Percentiles rank a stretch among this genome's conserved stretches.
phyloP scores from a whole-genome alignment of 1,140 invertebrate species.

The Orussus abietinus region DNA sequence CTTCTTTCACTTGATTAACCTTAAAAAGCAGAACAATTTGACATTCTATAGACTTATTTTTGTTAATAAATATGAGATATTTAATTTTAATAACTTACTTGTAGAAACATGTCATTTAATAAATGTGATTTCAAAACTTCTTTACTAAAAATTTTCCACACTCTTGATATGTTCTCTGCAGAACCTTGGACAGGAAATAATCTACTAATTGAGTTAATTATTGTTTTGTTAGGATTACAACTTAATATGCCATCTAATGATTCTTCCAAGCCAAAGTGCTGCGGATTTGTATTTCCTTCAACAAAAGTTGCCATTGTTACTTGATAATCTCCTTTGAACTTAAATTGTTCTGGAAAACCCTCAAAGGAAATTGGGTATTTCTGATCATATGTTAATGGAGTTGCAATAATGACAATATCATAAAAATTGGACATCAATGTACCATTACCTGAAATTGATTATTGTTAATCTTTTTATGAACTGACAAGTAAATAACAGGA shows the following conservation, averaged over 20 bases:
- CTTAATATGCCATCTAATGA: slow-evolving; percentile 52
- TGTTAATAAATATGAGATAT: slow-evolving; percentile 10
- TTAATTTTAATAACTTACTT: slow-evolving; percentile 31
- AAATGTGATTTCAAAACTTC: slow-evolving; percentile 44
- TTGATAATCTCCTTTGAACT: slow-evolving; percentile 51
- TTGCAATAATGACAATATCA: slow-evolving; percentile 61
- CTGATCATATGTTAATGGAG: slow-evolving; percentile 53
- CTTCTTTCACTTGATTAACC: slow-evolving; percentile 30
- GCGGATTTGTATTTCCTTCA: slow-evolving; percentile 51
- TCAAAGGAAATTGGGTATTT: slow-evolving; percentile 36
- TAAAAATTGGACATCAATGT: slow-evolving; percentile 40
- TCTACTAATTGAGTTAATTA: slow-evolving; percentile 46
- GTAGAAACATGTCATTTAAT: slow-evolving; percentile 54
- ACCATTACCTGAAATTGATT: slow-evolving; percentile 22
- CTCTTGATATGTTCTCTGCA: slow-evolving; percentile 23
- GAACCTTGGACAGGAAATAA: slow-evolving; percentile 43
- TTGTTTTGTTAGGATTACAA: slow-evolving; percentile 45
- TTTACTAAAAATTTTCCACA: slow-evolving; percentile 63
- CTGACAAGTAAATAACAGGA: slow-evolving; percentile 9
- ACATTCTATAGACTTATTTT: slow-evolving; percentile 6
- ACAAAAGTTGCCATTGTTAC: slow-evolving; percentile 60
- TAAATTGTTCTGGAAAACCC: slow-evolving; percentile 30
- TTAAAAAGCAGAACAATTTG: slow-evolving; percentile 22
- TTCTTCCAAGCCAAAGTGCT: slow-evolving; percentile 49
- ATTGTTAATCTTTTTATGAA: slow-evolving; percentile 8